Conservation (phyloP, 1,140 invertebrate genomes). For the Aphis gossypii region DNA sequence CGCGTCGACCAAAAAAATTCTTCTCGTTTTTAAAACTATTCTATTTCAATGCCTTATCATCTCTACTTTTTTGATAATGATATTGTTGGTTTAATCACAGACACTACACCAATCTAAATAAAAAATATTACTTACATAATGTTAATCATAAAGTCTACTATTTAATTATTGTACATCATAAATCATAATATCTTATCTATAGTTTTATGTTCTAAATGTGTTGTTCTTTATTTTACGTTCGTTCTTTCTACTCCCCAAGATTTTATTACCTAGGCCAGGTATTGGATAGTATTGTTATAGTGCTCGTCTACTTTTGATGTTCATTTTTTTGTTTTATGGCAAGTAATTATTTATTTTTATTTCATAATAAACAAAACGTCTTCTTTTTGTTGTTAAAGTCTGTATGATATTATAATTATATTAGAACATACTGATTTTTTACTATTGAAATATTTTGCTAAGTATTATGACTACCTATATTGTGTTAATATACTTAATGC, state of each 20-base stretch:
- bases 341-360: background rate
- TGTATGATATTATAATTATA: conserved; percentile 17
- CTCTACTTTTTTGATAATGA: background rate
- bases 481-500: background rate
- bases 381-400: background rate
- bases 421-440: conserved; percentile 7
- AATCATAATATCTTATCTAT: background rate
- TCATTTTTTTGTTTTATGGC: background rate
- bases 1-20: background rate
- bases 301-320: background rate
- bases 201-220: background rate
- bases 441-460: background rate
- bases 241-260: background rate
- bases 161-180: background rate
- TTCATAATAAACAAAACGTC: background rate
- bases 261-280: background rate
- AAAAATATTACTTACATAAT: background rate
- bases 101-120: background rate
- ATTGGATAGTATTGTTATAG: background rate
- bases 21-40: background rate
- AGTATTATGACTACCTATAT: background rate
- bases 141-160: background rate
- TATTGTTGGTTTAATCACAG: background rate
- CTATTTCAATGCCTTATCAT: background rate
- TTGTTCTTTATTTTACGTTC: background rate